Percentiles rank a stretch among this genome's conserved stretches.
Conservation (phyloP, 2,113 vertebrate species). For the Petaurus breviceps region DNA sequence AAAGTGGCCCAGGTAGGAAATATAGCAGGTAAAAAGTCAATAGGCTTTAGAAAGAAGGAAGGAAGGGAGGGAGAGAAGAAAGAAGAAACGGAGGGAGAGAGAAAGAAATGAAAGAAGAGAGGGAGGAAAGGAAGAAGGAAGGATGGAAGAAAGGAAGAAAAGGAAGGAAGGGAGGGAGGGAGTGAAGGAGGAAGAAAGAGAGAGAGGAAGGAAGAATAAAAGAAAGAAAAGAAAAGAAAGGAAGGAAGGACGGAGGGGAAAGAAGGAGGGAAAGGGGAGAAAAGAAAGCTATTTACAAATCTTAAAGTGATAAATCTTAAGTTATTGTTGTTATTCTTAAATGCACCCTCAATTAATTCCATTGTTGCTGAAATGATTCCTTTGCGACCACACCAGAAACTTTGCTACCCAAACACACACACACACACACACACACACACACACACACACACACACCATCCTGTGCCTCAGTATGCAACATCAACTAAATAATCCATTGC, state of each 20-base stretch:
- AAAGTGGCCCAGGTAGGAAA: not conserved
- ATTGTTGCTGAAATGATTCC: not conserved
- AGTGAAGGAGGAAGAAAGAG: no score
- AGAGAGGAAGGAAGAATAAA: rapidly evolving
- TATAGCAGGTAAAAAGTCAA: not conserved
- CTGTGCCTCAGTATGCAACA: no score
- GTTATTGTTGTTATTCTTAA: not conserved
- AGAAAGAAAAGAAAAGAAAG: no score
- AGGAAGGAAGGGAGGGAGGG: no score
- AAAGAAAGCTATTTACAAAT: not conserved
- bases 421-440: no score
- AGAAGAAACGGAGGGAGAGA: no score
- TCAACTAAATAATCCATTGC: no score
- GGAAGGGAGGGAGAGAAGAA: not conserved
- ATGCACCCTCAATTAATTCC: not conserved
- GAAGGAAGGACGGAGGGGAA: not conserved
- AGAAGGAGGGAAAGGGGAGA: no score
- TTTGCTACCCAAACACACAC: not conserved
- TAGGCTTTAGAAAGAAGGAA: not conserved
- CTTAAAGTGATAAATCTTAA: not conserved
- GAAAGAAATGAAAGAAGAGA: no score
- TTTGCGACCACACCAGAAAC: not conserved
- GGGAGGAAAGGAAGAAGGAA: no score
- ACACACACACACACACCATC: no score
- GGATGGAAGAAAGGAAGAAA: no score